Conservation (phyloP, 2,888 invertebrate species). For the Lithosia quadra region DNA sequence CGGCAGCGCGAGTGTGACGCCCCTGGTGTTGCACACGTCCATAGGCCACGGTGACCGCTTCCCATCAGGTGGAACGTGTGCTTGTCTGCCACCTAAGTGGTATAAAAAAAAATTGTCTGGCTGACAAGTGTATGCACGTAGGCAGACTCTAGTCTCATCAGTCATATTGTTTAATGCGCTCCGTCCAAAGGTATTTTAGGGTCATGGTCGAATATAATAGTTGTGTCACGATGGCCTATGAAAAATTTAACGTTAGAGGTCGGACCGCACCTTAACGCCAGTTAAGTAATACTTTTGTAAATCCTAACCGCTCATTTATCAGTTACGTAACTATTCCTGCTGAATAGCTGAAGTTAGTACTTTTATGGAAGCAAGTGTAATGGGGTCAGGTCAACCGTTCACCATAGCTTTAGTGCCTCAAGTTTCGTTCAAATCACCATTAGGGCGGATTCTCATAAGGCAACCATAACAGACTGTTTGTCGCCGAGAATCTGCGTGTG, state of each 20-base stretch:
- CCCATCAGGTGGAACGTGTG: too few relatives aligned
- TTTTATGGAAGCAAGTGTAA: constrained; percentile 54
- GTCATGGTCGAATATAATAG: too few relatives aligned
- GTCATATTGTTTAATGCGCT: too few relatives aligned
- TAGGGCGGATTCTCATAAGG: constrained; percentile 18
- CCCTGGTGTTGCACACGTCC: too few relatives aligned
- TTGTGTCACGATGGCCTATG: neutral
- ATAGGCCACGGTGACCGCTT: too few relatives aligned
- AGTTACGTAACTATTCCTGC: constrained; percentile 32
- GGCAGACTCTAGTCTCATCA: too few relatives aligned
- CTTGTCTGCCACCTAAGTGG: too few relatives aligned
- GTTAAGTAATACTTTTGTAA: neutral
- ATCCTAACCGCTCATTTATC: constrained; percentile 26
- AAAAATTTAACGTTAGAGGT: neutral
- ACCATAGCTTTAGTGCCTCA: constrained; percentile 52
- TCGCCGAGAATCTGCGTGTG: neutral
- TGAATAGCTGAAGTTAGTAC: constrained; percentile 35
- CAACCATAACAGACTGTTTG: neutral
- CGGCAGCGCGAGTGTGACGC: too few relatives aligned
- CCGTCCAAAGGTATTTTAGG: too few relatives aligned
- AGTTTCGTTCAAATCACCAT: constrained; percentile 49
- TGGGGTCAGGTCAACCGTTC: constrained; percentile 67
- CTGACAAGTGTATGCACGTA: too few relatives aligned
- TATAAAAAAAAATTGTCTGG: too few relatives aligned
- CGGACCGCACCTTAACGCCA: neutral